phyloP scores from a whole-genome alignment of 2,888 invertebrate genomes.

The Helicoverpa assulta region DNA sequence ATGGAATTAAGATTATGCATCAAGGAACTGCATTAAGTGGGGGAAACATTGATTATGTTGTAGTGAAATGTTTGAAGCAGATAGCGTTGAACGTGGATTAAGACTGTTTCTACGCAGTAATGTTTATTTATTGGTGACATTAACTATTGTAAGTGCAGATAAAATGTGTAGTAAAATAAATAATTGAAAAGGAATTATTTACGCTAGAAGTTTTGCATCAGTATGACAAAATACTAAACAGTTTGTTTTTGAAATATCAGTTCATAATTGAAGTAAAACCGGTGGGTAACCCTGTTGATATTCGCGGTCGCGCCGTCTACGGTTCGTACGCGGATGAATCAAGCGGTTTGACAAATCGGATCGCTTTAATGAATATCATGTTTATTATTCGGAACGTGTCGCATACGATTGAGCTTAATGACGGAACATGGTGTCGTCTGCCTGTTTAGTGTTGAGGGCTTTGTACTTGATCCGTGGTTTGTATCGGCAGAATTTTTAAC shows the following conservation, averaged over 20 bases:
- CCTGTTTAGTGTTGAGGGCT: constrained; percentile 23
- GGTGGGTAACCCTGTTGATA: constrained; percentile 58
- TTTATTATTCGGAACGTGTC: constrained; percentile 64
- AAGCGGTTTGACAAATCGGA: constrained; percentile 73
- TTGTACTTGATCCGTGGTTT: constrained; percentile 14
- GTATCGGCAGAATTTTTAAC: neutral
- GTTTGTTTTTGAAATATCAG: neutral
- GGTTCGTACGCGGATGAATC: constrained; percentile 68
- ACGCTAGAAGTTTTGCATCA: neutral
- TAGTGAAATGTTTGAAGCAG: constrained; percentile 6
- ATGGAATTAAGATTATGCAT: constrained; percentile 49
- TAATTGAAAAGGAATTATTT: neutral
- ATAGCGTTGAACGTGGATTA: neutral
- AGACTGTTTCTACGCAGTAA: neutral
- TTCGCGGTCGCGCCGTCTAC: constrained; percentile 64
- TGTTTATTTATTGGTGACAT: neutral
- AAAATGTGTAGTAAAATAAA: neutral
- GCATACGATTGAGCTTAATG: constrained; percentile 59
- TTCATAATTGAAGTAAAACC: constrained; percentile 5
- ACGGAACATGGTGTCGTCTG: constrained; percentile 50
- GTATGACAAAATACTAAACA: neutral
- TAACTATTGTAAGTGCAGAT: neutral
- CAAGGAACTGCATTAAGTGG: constrained; percentile 28
- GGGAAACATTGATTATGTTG: constrained; percentile 12
- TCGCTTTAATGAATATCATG: constrained; percentile 70